Percentiles rank a stretch among this genome's conserved stretches.
Evolutionary conservation across 2,113 vertebrate species (phyloP).

Genomic region (Xiphophorus couchianus): DNA sequence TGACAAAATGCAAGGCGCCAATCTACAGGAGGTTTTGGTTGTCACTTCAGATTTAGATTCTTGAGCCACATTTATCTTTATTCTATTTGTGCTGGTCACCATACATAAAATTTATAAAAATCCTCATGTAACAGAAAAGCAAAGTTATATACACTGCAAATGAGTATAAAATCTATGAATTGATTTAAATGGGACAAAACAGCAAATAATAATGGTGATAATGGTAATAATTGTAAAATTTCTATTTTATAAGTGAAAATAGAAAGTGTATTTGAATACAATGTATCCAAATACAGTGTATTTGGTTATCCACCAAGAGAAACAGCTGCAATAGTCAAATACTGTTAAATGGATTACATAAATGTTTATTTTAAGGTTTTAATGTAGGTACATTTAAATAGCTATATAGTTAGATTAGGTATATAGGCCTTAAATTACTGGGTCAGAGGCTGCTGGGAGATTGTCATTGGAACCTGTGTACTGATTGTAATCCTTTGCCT

Average conservation of each 20-base stretch:
- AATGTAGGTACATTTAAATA: not conserved
- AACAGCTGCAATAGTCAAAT: not conserved
- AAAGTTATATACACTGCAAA: too few species aligned
- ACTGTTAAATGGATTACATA: conserved; percentile 1
- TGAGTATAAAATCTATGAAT: not conserved
- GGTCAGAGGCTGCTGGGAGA: conserved; percentile 75
- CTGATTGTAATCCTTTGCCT: conserved; percentile 85
- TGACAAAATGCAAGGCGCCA: too few species aligned
- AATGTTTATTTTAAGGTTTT: not conserved
- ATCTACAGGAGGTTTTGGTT: too few species aligned
- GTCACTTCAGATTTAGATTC: too few species aligned
- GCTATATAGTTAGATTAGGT: not conserved
- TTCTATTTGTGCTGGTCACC: too few species aligned
- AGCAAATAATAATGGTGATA: not conserved
- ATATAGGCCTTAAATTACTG: conserved; percentile 37
- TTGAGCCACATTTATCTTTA: too few species aligned
- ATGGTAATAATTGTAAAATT: too few species aligned
- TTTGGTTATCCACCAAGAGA: not conserved
- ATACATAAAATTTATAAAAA: too few species aligned
- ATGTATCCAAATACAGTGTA: not conserved
- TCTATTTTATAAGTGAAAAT: too few species aligned
- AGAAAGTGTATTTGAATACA: too few species aligned
- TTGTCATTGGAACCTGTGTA: conserved; percentile 86
- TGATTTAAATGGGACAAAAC: not conserved
- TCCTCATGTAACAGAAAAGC: too few species aligned